A percentile compares a stretch with the other conserved stretches of the same genome.
These are phyloP conservation scores for Brachypodius melanocephalos DNA, from an alignment of 2,113 vertebrate genomes.

Conservation along the genomic window DNA sequence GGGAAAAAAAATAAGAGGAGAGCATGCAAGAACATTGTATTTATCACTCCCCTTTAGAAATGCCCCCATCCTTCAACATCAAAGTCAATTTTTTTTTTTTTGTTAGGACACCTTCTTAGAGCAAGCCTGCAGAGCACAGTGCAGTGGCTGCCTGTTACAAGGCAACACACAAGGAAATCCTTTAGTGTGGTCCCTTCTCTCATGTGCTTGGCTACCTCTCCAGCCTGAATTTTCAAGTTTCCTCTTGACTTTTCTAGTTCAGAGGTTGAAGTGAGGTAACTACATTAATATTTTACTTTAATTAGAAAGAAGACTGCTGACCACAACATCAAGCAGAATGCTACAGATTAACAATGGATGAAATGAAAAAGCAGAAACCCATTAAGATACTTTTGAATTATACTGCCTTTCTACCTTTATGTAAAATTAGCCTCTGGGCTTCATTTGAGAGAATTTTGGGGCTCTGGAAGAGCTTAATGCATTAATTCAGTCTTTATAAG, in stretches of 20 bases:
- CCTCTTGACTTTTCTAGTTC: background rate
- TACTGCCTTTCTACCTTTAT: background rate
- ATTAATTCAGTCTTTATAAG: background rate
- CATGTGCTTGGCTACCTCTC: background rate
- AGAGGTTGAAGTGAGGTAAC: background rate
- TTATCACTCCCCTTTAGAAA: background rate
- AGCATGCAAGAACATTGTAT: background rate
- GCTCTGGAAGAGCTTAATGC: background rate
- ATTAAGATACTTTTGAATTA: background rate
- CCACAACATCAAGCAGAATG: background rate
- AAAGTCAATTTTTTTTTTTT: background rate
- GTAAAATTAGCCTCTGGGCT: background rate
- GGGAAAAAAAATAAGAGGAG: background rate
- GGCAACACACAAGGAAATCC: background rate
- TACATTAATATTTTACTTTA: background rate
- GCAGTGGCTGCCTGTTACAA: background rate
- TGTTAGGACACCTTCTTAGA: background rate
- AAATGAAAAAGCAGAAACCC: background rate
- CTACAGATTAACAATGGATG: background rate
- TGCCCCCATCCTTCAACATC: background rate
- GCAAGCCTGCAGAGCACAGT: accelerated
- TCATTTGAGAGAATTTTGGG: background rate
- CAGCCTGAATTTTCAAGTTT: background rate
- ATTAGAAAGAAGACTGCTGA: background rate
- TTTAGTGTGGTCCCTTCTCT: background rate